Conservation (phyloP, 2,888 invertebrate species). For the Anticlea derivata region DNA sequence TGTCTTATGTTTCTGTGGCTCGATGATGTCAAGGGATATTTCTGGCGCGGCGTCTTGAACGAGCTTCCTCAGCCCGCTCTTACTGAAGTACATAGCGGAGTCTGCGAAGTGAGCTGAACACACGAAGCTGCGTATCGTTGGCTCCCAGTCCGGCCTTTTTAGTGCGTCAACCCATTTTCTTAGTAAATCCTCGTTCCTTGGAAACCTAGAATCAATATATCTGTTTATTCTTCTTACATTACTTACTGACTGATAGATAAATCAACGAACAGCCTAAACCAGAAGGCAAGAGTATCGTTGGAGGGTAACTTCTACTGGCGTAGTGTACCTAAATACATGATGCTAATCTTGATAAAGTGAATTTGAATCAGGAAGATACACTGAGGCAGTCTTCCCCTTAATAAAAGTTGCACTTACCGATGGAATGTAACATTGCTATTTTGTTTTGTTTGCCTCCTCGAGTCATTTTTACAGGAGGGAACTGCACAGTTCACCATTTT, state of each 20-base stretch:
- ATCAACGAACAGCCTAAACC: too few relatives aligned
- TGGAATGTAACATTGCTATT: conserved; percentile 19
- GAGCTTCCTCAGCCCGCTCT: conserved; percentile 15
- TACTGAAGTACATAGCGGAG: conserved; percentile 17
- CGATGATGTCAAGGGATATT: neutral
- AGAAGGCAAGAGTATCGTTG: too few relatives aligned
- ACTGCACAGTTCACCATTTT: conserved; percentile 20
- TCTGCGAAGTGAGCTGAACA: conserved; percentile 18
- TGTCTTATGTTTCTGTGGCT: neutral
- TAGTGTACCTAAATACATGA: too few relatives aligned
- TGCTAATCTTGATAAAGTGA: too few relatives aligned
- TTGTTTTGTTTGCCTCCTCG: conserved; percentile 19
- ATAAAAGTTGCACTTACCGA: conserved; percentile 2
- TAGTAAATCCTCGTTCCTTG: conserved; percentile 1
- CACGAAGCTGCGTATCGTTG: conserved; percentile 17
- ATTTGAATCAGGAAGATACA: too few relatives aligned
- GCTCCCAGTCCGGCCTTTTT: conserved; percentile 6
- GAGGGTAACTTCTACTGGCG: too few relatives aligned
- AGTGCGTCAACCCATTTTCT: conserved; percentile 12
- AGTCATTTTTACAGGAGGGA: conserved; percentile 18
- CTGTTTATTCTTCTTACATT: too few relatives aligned
- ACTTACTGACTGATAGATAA: too few relatives aligned
- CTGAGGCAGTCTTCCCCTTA: too few relatives aligned
- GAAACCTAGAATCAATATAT: neutral
- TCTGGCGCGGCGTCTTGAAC: neutral